Evolutionary conservation across 1,140 invertebrate species (phyloP), one percentile per base, ranked within the genome.

Genomic region (Caenorhabditis briggsae): DNA sequence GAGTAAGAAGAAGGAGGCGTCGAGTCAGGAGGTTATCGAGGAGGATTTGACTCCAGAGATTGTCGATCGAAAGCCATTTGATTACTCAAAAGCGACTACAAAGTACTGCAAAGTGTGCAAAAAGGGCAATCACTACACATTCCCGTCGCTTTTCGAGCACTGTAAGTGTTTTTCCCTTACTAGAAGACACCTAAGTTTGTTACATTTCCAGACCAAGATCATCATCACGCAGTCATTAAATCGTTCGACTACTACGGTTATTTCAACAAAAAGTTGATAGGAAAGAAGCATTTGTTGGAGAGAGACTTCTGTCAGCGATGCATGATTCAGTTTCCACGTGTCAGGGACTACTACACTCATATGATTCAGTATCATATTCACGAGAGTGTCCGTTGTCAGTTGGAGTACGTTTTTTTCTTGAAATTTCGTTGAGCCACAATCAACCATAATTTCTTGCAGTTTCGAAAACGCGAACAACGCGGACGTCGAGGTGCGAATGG

Each of bases 71-170:
- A 43, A 43, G 8, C 70, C 70, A 20, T 78, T 50, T n/a, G 70
- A 78, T 23, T 25, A 53, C n/a, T 50, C 70, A 7, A 11, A n/a
- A 7, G 6, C 20, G 12, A n/a, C 46, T 23, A 43, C 46, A 50
- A 78, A 78, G 46, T 78, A 50, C 18, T 78, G 70, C 20, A 78
- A 78, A 78, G 46, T 78, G 43, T 78, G 70, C n/a, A 78, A 78
- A n/a, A 78, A 78, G 20, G 70, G 70, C 11, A n/a, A n/a, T 53
- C 70, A 78, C 46, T 78, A 50, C 46, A 78, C 70, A 9, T 78
- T 78, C n/a, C 18, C 43, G 11, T 20, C 43, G 16, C 46, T 78
- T 3, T 78, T 78, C 46, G 70, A 78, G n/a, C 70, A 78, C 23
- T 78, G 70, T 78, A n/a, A 50, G 70, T 78, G 8, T 33, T 33